Evolutionary conservation across 2,797 vertebrate species (phyloP).

Genomic region (Poecilia velifera): DNA sequence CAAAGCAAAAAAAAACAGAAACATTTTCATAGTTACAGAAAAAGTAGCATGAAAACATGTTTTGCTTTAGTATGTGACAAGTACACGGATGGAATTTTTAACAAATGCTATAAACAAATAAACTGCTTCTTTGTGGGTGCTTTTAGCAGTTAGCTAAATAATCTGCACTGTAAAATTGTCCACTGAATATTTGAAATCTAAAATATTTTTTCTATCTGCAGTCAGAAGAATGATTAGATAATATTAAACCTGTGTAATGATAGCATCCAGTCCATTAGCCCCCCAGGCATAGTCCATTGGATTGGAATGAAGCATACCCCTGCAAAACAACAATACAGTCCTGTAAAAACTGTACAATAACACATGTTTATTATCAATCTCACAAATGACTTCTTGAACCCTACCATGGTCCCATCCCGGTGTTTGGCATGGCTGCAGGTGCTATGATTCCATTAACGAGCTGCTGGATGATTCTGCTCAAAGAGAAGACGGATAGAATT

Average conservation of each 20-base stretch:
- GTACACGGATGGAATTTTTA: not conserved
- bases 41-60: not conserved
- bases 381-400: constrained; percentile 59
- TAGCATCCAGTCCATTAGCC: constrained; percentile 94
- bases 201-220: not conserved
- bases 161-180: not conserved
- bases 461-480: constrained; percentile 95
- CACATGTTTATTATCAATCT: not conserved
- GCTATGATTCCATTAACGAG: constrained; percentile 97
- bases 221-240: not conserved
- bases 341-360: not conserved
- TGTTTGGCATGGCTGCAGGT: constrained; percentile 93
- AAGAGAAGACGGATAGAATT: constrained; percentile 13
- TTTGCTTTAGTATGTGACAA: not conserved
- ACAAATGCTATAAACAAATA: constrained; percentile 5
- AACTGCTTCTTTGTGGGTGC: not conserved
- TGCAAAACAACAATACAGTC: constrained; percentile 52
- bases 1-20: constrained; percentile 16
- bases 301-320: constrained; percentile 97
- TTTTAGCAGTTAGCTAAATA: not conserved
- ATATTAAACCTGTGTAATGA: constrained; percentile 93
- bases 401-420: constrained; percentile 93
- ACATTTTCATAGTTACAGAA: not conserved
- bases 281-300: constrained; percentile 99
- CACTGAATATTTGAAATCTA: not conserved